Conservation (phyloP, 2,888 invertebrate species). For the Calliopum simillimum region DNA sequence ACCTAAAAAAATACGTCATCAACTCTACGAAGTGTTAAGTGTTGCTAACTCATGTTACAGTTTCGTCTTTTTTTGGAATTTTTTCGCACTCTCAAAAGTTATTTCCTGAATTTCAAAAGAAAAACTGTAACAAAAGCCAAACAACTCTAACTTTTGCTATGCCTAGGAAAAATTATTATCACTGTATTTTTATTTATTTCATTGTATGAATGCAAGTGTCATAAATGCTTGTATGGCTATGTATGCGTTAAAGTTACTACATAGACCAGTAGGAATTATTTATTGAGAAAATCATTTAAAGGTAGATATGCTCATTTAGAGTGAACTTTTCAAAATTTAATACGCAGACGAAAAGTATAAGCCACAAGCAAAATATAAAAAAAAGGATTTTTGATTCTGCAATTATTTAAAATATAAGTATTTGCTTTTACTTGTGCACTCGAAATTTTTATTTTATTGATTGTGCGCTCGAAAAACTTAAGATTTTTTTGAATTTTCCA, state of each 20-base stretch:
- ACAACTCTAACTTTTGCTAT: neutral
- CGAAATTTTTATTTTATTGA: no score
- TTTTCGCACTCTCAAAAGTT: constrained; percentile 19
- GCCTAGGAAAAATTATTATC: no score
- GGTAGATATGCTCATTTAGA: no score
- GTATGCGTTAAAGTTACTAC: neutral
- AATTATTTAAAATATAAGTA: no score
- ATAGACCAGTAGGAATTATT: neutral
- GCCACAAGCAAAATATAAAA: no score
- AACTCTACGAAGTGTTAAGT: neutral
- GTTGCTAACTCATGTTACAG: constrained; percentile 7
- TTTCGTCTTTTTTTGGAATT: constrained; percentile 3
- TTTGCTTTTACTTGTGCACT: no score
- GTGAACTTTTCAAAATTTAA: no score
- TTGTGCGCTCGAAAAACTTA: no score
- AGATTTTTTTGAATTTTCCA: no score
- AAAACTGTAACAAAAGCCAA: neutral
- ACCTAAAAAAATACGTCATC: neutral
- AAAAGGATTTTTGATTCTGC: no score
- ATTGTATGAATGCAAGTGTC: neutral
- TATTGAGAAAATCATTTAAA: no score
- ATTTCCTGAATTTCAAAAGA: constrained; percentile 6
- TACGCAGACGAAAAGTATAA: no score
- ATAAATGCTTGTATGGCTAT: neutral
- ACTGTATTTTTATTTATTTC: neutral